phyloP scores from a whole-genome alignment of 2,113 vertebrate genomes.

The Scophthalmus maximus region DNA sequence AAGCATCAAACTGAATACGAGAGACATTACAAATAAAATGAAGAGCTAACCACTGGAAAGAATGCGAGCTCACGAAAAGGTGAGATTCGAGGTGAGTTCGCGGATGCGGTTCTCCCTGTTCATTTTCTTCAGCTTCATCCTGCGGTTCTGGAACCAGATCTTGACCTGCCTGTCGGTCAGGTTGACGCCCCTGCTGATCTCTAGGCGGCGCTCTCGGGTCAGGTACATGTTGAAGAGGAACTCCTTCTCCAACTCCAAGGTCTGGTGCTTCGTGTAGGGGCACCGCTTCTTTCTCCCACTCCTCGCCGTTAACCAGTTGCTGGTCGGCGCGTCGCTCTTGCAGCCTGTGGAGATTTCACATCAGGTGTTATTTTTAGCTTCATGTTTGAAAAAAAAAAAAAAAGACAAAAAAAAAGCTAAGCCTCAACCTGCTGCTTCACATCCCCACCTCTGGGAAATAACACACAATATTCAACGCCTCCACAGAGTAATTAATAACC shows the following conservation, averaged over 20 bases:
- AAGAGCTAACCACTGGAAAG: conserved; percentile 9
- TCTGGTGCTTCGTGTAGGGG: conserved; percentile 99
- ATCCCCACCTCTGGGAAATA: conserved; percentile 69
- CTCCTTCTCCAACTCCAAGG: conserved; percentile 99
- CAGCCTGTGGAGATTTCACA: conserved; percentile 86
- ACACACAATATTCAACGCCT: conserved; percentile 39
- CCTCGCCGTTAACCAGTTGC: conserved; percentile 99
- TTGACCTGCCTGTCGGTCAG: conserved; percentile 99
- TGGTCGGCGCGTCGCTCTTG: conserved; percentile 91
- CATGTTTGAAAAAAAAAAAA: background rate
- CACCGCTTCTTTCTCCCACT: conserved; percentile 99
- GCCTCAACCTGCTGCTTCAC: conserved; percentile 47
- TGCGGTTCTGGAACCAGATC: conserved; percentile 99
- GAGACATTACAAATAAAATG: background rate
- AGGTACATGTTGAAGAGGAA: conserved; percentile 99
- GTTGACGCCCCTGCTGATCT: conserved; percentile 99
- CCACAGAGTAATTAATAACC: conserved; percentile 39
- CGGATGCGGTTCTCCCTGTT: conserved; percentile 99
- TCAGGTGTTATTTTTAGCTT: conserved; percentile 7
- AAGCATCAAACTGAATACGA: conserved; percentile 69
- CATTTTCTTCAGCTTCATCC: conserved; percentile 99
- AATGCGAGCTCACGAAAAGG: conserved; percentile 92
- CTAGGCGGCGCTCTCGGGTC: conserved; percentile 99
- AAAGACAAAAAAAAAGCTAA: too few relatives aligned
- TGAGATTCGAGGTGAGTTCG: conserved; percentile 98